phyloP scores from a whole-genome alignment of 2,888 invertebrate species.

The Eledone cirrhosa region DNA sequence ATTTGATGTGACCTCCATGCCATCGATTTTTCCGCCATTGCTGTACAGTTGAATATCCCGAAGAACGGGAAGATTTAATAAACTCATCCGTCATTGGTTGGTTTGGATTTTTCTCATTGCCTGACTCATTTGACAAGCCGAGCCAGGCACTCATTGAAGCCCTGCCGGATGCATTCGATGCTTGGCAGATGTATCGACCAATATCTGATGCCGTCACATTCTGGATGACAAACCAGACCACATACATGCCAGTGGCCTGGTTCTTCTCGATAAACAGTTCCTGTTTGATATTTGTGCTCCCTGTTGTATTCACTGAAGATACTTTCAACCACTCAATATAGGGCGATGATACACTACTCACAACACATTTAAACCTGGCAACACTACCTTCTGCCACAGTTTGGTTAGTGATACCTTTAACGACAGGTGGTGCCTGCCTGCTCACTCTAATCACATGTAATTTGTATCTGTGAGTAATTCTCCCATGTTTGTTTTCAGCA shows the following conservation, averaged over 20 bases:
- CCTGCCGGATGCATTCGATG: background rate
- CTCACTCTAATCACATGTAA: background rate
- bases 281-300: no score
- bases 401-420: background rate
- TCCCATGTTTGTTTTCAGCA: background rate
- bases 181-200: background rate
- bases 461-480: slow-evolving; percentile 11
- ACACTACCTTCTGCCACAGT: background rate
- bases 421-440: background rate
- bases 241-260: background rate
- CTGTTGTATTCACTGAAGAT: background rate
- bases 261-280: background rate
- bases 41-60: no score
- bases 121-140: background rate
- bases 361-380: background rate
- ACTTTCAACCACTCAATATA: background rate
- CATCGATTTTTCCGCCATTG: no score
- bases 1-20: no score
- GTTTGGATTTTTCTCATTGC: no score
- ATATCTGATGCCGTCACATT: background rate
- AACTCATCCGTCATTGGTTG: no score
- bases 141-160: background rate
- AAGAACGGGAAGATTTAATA: background rate
- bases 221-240: background rate
- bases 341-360: background rate